phyloP scores from a whole-genome alignment of 1,140 invertebrate genomes.

The Heliothis virescens region DNA sequence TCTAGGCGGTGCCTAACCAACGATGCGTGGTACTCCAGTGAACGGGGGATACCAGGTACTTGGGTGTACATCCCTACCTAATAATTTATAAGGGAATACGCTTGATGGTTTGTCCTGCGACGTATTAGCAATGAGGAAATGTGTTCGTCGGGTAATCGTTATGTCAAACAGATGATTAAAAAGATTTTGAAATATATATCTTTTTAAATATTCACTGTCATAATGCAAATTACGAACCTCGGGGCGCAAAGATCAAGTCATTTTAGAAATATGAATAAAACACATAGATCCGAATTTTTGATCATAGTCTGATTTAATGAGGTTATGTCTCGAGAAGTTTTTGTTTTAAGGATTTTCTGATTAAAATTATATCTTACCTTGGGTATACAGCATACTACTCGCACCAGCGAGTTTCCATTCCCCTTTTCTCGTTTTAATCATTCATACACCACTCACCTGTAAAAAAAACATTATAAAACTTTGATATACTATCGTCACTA shows the following conservation, averaged over 20 bases:
- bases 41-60: constrained; percentile 4
- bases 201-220: too few species aligned
- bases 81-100: neutral
- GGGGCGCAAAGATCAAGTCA: too few species aligned
- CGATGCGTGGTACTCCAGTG: constrained; percentile 48
- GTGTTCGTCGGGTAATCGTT: too few species aligned
- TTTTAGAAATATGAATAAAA: too few species aligned
- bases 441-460: constrained; percentile 70
- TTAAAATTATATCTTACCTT: constrained; percentile 64
- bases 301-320: too few species aligned
- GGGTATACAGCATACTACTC: constrained; percentile 76
- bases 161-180: too few species aligned
- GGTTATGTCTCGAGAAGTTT: too few species aligned
- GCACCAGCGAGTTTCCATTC: constrained; percentile 32
- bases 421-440: constrained; percentile 54
- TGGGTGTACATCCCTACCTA: neutral
- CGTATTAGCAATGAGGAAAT: too few species aligned
- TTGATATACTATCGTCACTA: neutral
- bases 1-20: constrained; percentile 57
- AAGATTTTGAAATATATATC: neutral
- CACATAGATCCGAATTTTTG: too few species aligned
- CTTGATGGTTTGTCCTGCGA: neutral
- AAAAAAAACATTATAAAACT: constrained; percentile 34
- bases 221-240: too few species aligned
- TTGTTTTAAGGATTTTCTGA: too few species aligned